Evolutionary conservation across 2,888 invertebrate species (phyloP).

Genomic region (Bellardia bayeri): DNA sequence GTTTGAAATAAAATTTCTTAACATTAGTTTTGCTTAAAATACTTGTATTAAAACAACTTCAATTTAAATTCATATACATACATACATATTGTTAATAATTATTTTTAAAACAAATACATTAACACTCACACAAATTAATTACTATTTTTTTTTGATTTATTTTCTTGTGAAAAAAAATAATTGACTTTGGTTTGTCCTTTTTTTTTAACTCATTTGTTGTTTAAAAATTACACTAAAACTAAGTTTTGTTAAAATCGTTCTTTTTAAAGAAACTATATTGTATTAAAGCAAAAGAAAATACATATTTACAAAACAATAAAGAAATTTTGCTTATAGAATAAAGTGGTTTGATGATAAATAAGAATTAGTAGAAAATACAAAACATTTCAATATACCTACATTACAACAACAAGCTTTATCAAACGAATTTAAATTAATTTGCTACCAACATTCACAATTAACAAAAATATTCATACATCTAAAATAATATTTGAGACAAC

Average conservation of each 20-base stretch:
- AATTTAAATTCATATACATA: not conserved
- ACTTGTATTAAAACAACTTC: not conserved
- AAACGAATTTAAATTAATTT: not conserved
- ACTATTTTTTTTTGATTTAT: constrained; percentile 13
- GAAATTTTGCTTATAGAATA: not conserved
- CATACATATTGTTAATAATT: constrained; percentile 2
- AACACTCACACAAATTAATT: constrained; percentile 48
- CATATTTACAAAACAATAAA: constrained; percentile 55
- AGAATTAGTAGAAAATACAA: no score
- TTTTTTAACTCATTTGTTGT: constrained; percentile 3
- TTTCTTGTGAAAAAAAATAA: constrained; percentile 64
- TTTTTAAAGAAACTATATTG: constrained; percentile 5
- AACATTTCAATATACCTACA: constrained; percentile 8
- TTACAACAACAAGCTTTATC: not conserved
- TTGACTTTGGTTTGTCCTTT: constrained; percentile 68
- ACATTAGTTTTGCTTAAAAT: not conserved
- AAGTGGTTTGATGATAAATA: not conserved
- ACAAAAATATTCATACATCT: constrained; percentile 16
- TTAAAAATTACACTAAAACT: constrained; percentile 45
- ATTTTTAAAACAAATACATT: not conserved
- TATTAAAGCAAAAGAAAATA: constrained; percentile 29
- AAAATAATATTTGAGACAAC: constrained; percentile 49
- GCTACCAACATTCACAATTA: not conserved
- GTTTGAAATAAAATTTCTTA: no score
- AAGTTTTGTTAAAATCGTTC: constrained; percentile 28